Evolutionary conservation across 2,797 vertebrate species (phyloP).

Genomic region (Masticophis lateralis): DNA sequence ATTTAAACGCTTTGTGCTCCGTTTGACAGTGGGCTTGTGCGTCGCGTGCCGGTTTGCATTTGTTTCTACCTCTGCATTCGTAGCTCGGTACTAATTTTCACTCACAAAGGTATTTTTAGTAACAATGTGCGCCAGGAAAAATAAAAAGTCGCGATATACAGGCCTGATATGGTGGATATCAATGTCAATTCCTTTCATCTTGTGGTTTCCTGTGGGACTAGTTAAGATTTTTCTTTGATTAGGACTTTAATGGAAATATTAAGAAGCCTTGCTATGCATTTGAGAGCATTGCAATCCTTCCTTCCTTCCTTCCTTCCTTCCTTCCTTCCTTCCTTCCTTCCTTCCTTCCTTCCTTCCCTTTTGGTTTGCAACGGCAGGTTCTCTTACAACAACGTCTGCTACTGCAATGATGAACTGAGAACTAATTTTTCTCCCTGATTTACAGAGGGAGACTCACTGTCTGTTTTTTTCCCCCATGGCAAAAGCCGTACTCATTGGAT

Average conservation of each 20-base stretch:
- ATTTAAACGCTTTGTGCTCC: conserved; percentile 64
- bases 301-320: conserved; percentile 62
- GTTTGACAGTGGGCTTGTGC: conserved; percentile 35
- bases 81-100: conserved; percentile 63
- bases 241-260: conserved; percentile 71
- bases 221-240: conserved; percentile 76
- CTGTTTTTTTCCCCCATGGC: background rate
- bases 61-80: conserved; percentile 64
- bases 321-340: conserved; percentile 32
- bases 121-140: conserved; percentile 31
- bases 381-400: conserved; percentile 46
- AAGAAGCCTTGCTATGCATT: conserved; percentile 69
- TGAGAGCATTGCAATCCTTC: conserved; percentile 66
- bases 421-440: background rate
- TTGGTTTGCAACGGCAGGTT: conserved; percentile 46
- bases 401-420: conserved; percentile 52
- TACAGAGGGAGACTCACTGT: background rate
- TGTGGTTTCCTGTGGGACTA: conserved; percentile 67
- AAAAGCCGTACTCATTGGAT: background rate
- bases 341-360: conserved; percentile 56
- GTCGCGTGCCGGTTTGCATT: conserved; percentile 10
- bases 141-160: conserved; percentile 19
- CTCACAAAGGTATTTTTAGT: conserved; percentile 68
- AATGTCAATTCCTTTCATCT: conserved; percentile 71
- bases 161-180: conserved; percentile 65